phyloP scores from a whole-genome alignment of 1,140 invertebrate genomes.

The Drosophila hydei region DNA sequence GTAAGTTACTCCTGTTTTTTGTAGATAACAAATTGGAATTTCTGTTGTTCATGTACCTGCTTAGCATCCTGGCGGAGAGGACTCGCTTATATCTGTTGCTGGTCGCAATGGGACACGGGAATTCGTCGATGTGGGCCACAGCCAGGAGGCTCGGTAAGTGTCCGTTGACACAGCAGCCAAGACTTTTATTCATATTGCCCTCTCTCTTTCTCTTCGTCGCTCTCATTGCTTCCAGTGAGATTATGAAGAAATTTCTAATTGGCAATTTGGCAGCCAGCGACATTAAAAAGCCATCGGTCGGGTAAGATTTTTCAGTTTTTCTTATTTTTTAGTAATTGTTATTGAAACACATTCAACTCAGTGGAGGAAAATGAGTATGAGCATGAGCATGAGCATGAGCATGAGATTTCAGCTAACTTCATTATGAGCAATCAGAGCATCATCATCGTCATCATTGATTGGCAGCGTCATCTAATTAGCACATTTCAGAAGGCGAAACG shows the following conservation, averaged over 20 bases:
- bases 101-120: slow-evolving; percentile 90
- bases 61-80: slow-evolving; percentile 94
- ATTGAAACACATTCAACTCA: too few relatives aligned
- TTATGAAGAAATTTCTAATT: slow-evolving; percentile 94
- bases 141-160: slow-evolving; percentile 89
- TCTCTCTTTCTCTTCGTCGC: background rate
- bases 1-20: slow-evolving; percentile 80
- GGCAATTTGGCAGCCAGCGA: slow-evolving; percentile 87
- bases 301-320: slow-evolving; percentile 39
- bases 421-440: slow-evolving; percentile 7
- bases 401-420: background rate
- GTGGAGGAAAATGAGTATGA: background rate
- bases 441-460: background rate
- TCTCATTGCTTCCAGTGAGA: slow-evolving; percentile 85
- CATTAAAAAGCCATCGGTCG: slow-evolving; percentile 55
- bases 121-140: slow-evolving; percentile 96
- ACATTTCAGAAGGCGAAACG: slow-evolving; percentile 9
- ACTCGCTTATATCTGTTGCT: slow-evolving; percentile 90
- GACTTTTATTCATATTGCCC: background rate
- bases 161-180: background rate
- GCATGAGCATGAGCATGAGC: background rate
- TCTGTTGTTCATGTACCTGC: background rate
- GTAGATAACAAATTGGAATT: too few relatives aligned
- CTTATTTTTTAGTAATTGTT: too few relatives aligned
- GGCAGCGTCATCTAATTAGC: background rate